Base-by-base conservation (phyloP, 2,797 vertebrate genomes). In the Lacerta agilis region DNA sequence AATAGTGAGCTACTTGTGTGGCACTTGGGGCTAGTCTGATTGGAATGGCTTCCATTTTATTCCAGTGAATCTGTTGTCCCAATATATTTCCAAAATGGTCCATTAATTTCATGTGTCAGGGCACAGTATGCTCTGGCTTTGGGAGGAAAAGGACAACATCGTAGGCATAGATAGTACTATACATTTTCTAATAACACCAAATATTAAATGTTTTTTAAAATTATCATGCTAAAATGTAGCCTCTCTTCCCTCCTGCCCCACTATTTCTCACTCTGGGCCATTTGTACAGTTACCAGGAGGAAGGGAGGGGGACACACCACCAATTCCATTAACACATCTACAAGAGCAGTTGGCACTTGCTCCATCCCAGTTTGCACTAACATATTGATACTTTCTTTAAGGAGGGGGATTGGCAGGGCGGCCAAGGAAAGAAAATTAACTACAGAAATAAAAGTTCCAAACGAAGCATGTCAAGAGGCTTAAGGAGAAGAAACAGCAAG, bases 251-350 rank as follows among this genome's bases (percentile, higher is more conserved):
- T 92, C 92, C 89, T 95, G 94, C 93, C 96, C 95, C 92, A 96
- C 95, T 95, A 96, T 96, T 38, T 96, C 96, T 95, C 85, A 86
- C 94, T 95, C 93, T 90, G 88, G 89, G 94, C 96, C 96, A 96
- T 97, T 96, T 96, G 97, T 95, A 93, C 95, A 92, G 92, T 95
- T 96, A 93, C 90, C 93, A 92, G 88, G 95, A 93, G 95, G 96
- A 96, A 96, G 33, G 13, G 41, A n/a, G 13, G 49, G 25, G 1
- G n/a, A n/a, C n/a, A 7, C 5, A 43, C 15, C 2, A 17, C 2
- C 94, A 96, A 92, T 96, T 94, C 95, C 95, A 94, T 96, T 97
- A 96, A 95, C 95, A 95, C 96, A 94, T 96, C 94, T 96, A 94
- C 87, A 95, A 87, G 92, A 96, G 94, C 93, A 95, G 93, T 92